Evolutionary conservation across 2,113 vertebrate genomes (phyloP), one percentile per base, ranked within the genome.

Genomic region (Fulica atra): DNA sequence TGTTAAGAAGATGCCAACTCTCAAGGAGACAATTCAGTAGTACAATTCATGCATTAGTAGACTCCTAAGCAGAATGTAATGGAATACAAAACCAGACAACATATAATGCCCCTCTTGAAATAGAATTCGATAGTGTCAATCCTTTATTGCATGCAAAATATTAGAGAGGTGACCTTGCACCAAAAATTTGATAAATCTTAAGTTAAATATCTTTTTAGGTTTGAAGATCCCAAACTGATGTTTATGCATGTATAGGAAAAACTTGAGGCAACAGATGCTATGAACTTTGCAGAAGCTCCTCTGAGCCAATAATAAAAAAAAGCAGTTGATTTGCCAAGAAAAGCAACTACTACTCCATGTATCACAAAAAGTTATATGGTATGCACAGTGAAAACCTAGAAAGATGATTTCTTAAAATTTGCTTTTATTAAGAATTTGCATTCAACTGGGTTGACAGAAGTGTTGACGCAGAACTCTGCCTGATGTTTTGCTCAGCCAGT

Each of bases 11-110:
- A 66, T 68, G 60, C 33, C 46, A 86, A 20, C 24, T 38, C 57
- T 93, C 85, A 60, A 68, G 60, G 82, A 95, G 71, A 16, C 17
- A 56, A 44, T 46, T 83, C 71, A 86, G 64, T 42, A 60, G 42
- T 31, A 70, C n/a, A 61, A 28, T 19, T 70, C 50, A 6, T 25
- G 51, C 38, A 8, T 35, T 88, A 54, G n/a, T 14, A 31, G 76
- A 63, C 25, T 76, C 20, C 44, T 65, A 72, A 83, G 76, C 15
- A 74, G 64, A 81, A 31, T 12, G 13, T 9, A 74, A 42, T 26
- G 65, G 33, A 36, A 84, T 53, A 72, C 46, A 76, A 68, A 93
- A 74, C 1, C 29, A 68, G 61, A 38, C 9, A 70, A 20, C 20
- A 5, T 10, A 38, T 46, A 57, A 24, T 42, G 60, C 9, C 36